Conservation (phyloP, 37 sponge, comb jelly and placozoan species). For the Bolinopsis microptera region DNA sequence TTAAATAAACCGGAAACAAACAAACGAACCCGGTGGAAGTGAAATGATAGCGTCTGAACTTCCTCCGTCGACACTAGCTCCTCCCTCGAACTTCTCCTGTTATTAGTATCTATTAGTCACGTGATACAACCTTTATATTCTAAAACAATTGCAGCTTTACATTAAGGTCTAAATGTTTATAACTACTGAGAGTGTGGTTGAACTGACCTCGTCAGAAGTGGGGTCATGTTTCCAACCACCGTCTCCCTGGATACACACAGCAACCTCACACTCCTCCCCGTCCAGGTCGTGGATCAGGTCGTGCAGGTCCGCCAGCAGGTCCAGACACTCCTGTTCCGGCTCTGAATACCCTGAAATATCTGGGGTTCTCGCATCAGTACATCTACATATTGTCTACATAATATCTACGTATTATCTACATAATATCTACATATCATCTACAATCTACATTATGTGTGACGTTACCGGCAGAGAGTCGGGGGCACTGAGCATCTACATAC, state of each 20-base stretch:
- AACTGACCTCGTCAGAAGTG: slow-evolving; percentile 15
- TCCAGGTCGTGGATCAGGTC: background rate
- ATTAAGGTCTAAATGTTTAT: too few species aligned
- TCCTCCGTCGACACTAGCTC: slow-evolving; percentile 22
- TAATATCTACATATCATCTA: too few species aligned
- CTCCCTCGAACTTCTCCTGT: background rate
- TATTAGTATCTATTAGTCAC: too few species aligned
- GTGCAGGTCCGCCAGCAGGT: slow-evolving; percentile 52
- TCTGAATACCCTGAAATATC: background rate
- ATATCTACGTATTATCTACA: too few species aligned
- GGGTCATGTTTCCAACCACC: slow-evolving; percentile 46
- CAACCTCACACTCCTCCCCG: background rate
- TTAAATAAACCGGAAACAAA: too few species aligned
- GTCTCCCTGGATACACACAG: background rate
- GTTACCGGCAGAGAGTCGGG: slow-evolving; percentile 37
- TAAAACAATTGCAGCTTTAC: too few species aligned
- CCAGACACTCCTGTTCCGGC: slow-evolving; percentile 13
- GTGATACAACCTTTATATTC: too few species aligned
- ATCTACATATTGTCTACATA: too few species aligned
- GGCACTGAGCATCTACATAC: slow-evolving; percentile 29
- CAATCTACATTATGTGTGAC: too few species aligned
- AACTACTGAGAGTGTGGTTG: too few species aligned
- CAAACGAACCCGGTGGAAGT: background rate
- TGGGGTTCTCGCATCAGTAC: slow-evolving; percentile 13
- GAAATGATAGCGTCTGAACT: slow-evolving; percentile 11